Base-by-base conservation (phyloP, 2,113 vertebrate species). In the Limanda limanda region DNA sequence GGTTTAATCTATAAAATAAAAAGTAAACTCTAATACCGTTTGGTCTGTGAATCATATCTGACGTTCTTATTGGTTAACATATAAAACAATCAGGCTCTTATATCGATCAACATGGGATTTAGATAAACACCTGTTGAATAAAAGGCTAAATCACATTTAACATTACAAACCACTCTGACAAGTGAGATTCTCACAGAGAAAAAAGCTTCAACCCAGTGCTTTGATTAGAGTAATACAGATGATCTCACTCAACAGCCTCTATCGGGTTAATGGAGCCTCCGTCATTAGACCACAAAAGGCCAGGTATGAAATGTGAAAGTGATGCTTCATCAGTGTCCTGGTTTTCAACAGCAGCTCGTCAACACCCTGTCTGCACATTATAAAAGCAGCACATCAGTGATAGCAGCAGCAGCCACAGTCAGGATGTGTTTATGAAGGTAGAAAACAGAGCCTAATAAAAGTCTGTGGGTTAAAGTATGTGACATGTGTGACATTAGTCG, bases 311-410 rank as follows among this genome's bases (percentile, higher is more conserved):
- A 51, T 35, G 54, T 35, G 51, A 60, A 10, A 42, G 55, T 71
- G 15, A 27, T 2, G 5, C 8, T 25, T 37, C n/a, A 35, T 51
- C 24, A 60, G 25, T 21, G 40, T 20, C 17, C 9, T 54, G n/a
- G 3, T 65, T 66, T 52, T 8, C 55, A 69, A 69, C 17, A 64
- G 55, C 66, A 52, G 23, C 23, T 69, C 37, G 59, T 74, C 31
- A 71, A 63, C 52, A 67, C 45, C 42, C 35, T 7, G 60, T 73
- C 45, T 71, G 15, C 61, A 42, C 45, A 21, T 5, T 64, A 17
- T 51, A n/a, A 51, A 5, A 51, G 17, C 48, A n/a, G 48, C 48
- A 51, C 51, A 3, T 54, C 51, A 54, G 18, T 6, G 1, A 7
- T 20, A 52, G 20, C 51, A n/a, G 51, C 5, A 8, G 0, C 15